These are phyloP conservation scores for Micrasema minimum DNA, from an alignment of 1,140 invertebrate genomes.

Conservation along the genomic window DNA sequence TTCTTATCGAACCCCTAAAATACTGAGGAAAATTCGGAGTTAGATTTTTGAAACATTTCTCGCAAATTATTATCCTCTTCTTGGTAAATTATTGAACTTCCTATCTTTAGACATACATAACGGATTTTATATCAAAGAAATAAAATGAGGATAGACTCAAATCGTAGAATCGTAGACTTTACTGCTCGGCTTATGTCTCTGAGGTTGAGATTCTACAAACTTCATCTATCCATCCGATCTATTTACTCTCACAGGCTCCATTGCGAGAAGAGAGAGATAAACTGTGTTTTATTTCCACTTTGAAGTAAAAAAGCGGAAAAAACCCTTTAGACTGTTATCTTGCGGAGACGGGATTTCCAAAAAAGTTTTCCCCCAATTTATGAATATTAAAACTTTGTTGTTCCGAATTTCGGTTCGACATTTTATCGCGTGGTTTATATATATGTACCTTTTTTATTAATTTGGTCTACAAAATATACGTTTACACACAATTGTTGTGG, in stretches of 20 bases:
- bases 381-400: conserved; percentile 23
- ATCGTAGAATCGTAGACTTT: conserved; percentile 54
- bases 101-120: conserved; percentile 44
- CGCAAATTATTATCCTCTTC: no score
- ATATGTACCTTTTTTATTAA: no score
- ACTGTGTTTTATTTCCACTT: conserved; percentile 53
- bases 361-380: conserved; percentile 33
- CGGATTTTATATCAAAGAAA: conserved; percentile 52
- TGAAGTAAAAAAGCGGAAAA: conserved; percentile 34
- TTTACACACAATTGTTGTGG: no score
- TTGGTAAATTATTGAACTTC: no score
- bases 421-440: not conserved
- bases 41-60: no score
- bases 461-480: no score
- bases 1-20: no score
- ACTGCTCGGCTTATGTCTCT: conserved; percentile 52
- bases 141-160: conserved; percentile 53
- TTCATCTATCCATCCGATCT: conserved; percentile 24
- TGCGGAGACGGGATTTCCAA: conserved; percentile 6
- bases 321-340: conserved; percentile 32
- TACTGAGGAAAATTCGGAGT: no score
- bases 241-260: conserved; percentile 35
- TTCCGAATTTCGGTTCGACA: not conserved
- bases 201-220: conserved; percentile 38
- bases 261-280: conserved; percentile 47